Evolutionary conservation across 2,113 vertebrate species (phyloP), one percentile per base, ranked within the genome.

Genomic region (Engystomops pustulosus): DNA sequence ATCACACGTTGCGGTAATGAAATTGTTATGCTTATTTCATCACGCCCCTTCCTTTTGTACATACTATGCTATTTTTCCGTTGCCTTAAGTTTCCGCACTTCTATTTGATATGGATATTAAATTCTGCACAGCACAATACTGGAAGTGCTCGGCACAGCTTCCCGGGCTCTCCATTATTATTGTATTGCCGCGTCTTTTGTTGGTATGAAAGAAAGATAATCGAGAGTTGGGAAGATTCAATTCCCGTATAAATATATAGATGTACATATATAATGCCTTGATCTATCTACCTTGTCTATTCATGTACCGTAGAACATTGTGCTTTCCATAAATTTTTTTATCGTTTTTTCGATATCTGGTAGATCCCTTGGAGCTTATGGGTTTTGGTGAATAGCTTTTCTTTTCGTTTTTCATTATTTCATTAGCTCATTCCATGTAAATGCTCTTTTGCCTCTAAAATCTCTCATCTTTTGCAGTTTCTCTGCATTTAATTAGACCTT

Each of bases 401-500:
- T 80, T 49, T 62, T 45, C 6, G 2, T 83, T 72, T 53, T 84
- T 84, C 45, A 58, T 84, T 55, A 69, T 78, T 78, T 84, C 72
- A 78, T 84, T 84, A 84, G 49, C 47, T 68, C 36, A 17, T 68
- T 69, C 49, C 75, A 55, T 38, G 67, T 85, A 85, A 85, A 78
- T 30, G 74, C 15, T 70, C 23, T 70, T 51, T 41, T 79, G 62
- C 49, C 11, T 8, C 38, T 36, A 4, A 36, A 30, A 70, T 68
- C 17, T 85, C 62, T 85, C 62, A 70, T 85, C 62, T 70, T 67
- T 84, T 68, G 30, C 58, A 38, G 20, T 6, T 11, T 67, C 71
- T 67, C 20, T n/a, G 47, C 60, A 78, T 78, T 79, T 85, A 85
- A 85, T 79, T 70, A 85, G 83, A 79, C 83, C 75, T 85, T 18